Evolutionary conservation across 2,797 vertebrate species (phyloP).

Genomic region (Loris lydekkerianus): DNA sequence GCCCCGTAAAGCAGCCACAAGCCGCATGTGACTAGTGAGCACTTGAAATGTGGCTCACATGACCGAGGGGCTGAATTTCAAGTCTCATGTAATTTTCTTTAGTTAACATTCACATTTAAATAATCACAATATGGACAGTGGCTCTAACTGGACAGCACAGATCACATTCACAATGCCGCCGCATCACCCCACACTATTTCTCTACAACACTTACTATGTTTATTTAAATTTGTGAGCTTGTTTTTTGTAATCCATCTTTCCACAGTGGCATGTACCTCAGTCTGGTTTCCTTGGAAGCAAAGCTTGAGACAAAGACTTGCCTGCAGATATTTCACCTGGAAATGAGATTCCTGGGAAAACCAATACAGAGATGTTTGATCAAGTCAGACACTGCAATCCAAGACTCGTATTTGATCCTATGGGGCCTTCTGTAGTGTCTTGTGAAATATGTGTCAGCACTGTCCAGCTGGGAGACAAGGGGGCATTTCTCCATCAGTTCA

Average conservation of each 20-base stretch:
- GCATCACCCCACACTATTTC: rapidly evolving
- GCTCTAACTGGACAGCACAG: no score
- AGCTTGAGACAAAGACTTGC: not conserved
- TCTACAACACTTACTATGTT: not conserved
- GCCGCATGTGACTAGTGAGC: rapidly evolving
- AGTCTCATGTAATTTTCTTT: not conserved
- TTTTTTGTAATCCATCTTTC: no score
- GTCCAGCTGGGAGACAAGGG: rapidly evolving
- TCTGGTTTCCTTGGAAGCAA: not conserved
- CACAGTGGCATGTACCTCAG: not conserved
- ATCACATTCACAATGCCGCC: not conserved
- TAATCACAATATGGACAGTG: rapidly evolving
- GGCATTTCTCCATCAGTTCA: rapidly evolving
- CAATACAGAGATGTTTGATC: rapidly evolving
- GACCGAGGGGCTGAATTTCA: not conserved
- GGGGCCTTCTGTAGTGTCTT: not conserved
- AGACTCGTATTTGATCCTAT: rapidly evolving
- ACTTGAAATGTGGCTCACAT: rapidly evolving
- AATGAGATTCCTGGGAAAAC: not conserved
- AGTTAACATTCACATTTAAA: not conserved
- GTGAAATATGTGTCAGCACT: not conserved
- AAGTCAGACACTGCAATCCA: rapidly evolving
- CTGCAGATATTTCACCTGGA: rapidly evolving
- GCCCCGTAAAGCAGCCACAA: rapidly evolving
- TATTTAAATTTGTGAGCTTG: not conserved